Conservation (phyloP, 2,888 invertebrate species). For the Zaprionus obscuricornis region DNA sequence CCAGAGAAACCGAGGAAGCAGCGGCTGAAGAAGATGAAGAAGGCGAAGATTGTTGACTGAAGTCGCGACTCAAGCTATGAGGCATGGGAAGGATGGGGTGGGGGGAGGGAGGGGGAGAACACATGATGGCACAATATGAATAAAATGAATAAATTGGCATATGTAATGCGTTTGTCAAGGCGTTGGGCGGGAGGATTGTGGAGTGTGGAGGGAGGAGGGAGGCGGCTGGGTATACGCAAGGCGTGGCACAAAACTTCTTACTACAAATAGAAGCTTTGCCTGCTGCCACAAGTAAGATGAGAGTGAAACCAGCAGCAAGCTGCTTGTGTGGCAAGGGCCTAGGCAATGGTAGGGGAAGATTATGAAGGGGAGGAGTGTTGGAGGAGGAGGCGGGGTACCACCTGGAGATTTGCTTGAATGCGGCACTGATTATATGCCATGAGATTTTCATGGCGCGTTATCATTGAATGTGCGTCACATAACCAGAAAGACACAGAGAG, state of each 20-base stretch:
- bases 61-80: too few relatives aligned
- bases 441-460: constrained; percentile 64
- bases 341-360: background rate
- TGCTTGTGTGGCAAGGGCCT: too few relatives aligned
- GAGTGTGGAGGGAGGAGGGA: background rate
- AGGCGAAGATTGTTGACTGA: background rate
- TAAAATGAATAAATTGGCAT: constrained; percentile 77
- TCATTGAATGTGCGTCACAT: constrained; percentile 55
- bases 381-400: constrained; percentile 25
- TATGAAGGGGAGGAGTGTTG: background rate
- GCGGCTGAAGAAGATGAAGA: constrained; percentile 26
- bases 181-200: too few relatives aligned
- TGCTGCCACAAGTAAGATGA: too few relatives aligned
- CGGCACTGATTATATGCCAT: constrained; percentile 69
- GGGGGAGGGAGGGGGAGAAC: constrained; percentile 1
- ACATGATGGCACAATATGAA: constrained; percentile 65
- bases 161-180: constrained; percentile 68
- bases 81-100: background rate
- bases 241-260: too few relatives aligned
- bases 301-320: too few relatives aligned
- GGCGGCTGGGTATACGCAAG: background rate
- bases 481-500: background rate
- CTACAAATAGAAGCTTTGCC: too few relatives aligned
- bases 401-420: constrained; percentile 71
- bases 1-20: constrained; percentile 44